A percentile compares a stretch with the other conserved stretches of the same genome.
These are phyloP conservation scores for Zosterops pallidus DNA, from an alignment of 2,113 vertebrate genomes.

Conservation along the genomic window DNA sequence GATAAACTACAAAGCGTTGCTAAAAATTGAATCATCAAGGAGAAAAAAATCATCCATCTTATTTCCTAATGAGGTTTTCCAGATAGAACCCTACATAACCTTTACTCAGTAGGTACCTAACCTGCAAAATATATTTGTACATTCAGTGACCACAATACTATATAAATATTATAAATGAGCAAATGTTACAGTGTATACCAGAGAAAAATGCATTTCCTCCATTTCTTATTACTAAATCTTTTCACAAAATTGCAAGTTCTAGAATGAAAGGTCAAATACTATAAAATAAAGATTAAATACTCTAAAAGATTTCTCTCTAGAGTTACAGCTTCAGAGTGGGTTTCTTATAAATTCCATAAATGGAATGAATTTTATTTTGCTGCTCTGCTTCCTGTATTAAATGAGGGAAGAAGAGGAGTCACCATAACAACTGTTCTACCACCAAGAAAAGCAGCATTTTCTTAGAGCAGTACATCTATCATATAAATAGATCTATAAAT, in stretches of 20 bases:
- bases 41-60: not conserved
- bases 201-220: not conserved
- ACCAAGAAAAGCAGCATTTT: slow-evolving; percentile 8
- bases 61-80: not conserved
- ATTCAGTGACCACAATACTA: not conserved
- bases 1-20: not conserved
- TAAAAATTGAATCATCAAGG: not conserved
- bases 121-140: not conserved
- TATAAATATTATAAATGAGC: not conserved
- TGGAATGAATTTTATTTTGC: slow-evolving; percentile 11
- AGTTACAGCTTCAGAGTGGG: not conserved
- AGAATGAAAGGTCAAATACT: not conserved
- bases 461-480: not conserved
- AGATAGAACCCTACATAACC: not conserved
- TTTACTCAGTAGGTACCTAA: not conserved
- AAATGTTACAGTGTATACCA: not conserved
- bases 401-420: slow-evolving; percentile 20
- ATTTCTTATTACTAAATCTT: not conserved
- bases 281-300: not conserved
- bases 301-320: not conserved
- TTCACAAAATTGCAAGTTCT: not conserved
- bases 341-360: slow-evolving; percentile 12
- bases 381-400: slow-evolving; percentile 10
- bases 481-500: not conserved
- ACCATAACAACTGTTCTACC: slow-evolving; percentile 52